Base-by-base conservation (phyloP, 2,888 invertebrate species). In the Hirtodrosophila confusa region DNA sequence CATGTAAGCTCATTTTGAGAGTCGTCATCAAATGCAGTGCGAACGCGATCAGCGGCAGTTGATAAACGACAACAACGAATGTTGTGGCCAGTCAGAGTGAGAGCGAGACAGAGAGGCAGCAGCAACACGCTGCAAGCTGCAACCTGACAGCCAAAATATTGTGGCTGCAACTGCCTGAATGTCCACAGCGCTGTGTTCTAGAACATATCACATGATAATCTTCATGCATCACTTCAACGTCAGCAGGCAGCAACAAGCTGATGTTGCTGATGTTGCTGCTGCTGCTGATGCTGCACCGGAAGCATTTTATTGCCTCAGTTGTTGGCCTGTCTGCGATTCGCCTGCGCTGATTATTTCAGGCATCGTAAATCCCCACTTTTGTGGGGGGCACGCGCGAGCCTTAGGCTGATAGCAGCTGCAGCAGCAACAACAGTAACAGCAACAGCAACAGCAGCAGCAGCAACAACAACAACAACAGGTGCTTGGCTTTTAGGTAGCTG, bases 121-220 rank as follows among this genome's bases (percentile, higher is more conserved):
- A 70, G 41, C 75, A 51, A 53, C 63, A 41, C 40, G 11, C 45
- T 36, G 51, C 66, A 58, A 64, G 62, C 71, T 82, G 61, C 72
- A 65, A 40, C 41, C 61, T 65, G 58, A 83, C 76, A 66, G 68
- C 70, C 70, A 77, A 86, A 80, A 72, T 71, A 79, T 78, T 78
- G 71, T 61, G 62, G 49, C 61, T 58, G 60, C 50, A 40, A 60
- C 43, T 41, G 61, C 23, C 48, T 51, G 58, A 60, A 49, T 63
- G 73, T 69, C 73, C 75, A 86, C 56, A 45, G 11, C 65, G 63
- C 83, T 17, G 17, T 17, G 66, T 55, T 80, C 82, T 84, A 73
- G 78, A 88, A 84, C 86, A 78, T 88, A 87, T 87, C 87, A 82
- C 75, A 82, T 78, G 87, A 89, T 87, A 87, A 87, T 89, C 87